Conservation (phyloP, 2,888 invertebrate species). For the Toxonevra muliebris region DNA sequence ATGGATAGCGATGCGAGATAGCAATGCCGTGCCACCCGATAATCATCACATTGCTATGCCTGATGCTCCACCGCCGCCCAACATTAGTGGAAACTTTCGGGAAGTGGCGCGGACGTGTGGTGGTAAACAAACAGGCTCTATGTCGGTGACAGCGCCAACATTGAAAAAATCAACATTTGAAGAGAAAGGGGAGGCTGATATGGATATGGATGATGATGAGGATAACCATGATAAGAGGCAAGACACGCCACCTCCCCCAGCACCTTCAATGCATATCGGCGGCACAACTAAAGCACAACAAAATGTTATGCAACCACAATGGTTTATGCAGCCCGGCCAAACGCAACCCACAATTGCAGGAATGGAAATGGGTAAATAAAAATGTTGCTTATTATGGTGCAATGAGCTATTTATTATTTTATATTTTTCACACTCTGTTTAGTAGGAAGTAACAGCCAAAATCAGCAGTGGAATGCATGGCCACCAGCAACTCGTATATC, state of each 20-base stretch:
- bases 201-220: slow-evolving; percentile 84
- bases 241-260: slow-evolving; percentile 39
- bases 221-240: slow-evolving; percentile 46
- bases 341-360: neutral
- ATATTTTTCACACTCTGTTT: neutral
- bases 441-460: neutral
- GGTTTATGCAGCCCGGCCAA: slow-evolving; percentile 27
- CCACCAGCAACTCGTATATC: slow-evolving; percentile 38
- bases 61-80: slow-evolving; percentile 70
- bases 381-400: neutral
- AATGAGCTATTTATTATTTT: neutral
- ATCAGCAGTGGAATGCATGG: slow-evolving; percentile 34
- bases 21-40: slow-evolving; percentile 57
- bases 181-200: slow-evolving; percentile 86
- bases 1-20: slow-evolving; percentile 93
- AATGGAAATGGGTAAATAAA: slow-evolving; percentile 13
- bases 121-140: too few relatives aligned
- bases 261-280: slow-evolving; percentile 39
- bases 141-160: slow-evolving; percentile 10
- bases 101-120: neutral
- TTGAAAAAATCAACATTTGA: slow-evolving; percentile 60
- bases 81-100: slow-evolving; percentile 48
- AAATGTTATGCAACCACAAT: slow-evolving; percentile 47
- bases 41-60: slow-evolving; percentile 66
- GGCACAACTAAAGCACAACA: slow-evolving; percentile 26